These are phyloP conservation scores for Ginglymostoma cirratum DNA, from an alignment of 2,113 vertebrate species.

Conservation along the genomic window DNA sequence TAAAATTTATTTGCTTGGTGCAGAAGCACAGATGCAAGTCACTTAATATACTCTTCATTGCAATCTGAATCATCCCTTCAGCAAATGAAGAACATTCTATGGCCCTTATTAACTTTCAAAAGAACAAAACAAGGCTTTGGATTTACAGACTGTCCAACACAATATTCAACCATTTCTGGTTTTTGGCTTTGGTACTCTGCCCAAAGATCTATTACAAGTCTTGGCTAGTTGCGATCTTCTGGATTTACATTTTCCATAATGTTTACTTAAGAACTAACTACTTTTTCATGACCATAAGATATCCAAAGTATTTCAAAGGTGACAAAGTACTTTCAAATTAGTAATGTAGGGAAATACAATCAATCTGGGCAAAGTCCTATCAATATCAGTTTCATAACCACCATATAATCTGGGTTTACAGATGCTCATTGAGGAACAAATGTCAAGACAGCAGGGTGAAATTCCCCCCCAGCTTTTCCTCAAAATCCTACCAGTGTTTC, in stretches of 20 bases:
- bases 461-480: background rate
- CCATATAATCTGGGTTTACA: background rate
- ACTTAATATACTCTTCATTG: too few species aligned
- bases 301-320: background rate
- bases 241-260: background rate
- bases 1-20: background rate
- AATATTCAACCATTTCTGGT: background rate
- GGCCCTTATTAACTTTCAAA: background rate
- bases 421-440: background rate
- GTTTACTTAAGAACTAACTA: background rate
- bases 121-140: too few species aligned
- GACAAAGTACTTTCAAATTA: background rate
- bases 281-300: background rate
- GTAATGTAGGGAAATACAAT: background rate
- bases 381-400: background rate
- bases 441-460: background rate
- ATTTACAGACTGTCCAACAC: too few species aligned
- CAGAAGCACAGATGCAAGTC: background rate
- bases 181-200: background rate
- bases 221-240: background rate
- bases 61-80: slow-evolving; percentile 27
- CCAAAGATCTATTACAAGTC: background rate
- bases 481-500: background rate
- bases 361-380: background rate
- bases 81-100: slow-evolving; percentile 20